Evolutionary conservation across 2,888 invertebrate genomes (phyloP).

Genomic region (Dyspetes luteomarginatus): DNA sequence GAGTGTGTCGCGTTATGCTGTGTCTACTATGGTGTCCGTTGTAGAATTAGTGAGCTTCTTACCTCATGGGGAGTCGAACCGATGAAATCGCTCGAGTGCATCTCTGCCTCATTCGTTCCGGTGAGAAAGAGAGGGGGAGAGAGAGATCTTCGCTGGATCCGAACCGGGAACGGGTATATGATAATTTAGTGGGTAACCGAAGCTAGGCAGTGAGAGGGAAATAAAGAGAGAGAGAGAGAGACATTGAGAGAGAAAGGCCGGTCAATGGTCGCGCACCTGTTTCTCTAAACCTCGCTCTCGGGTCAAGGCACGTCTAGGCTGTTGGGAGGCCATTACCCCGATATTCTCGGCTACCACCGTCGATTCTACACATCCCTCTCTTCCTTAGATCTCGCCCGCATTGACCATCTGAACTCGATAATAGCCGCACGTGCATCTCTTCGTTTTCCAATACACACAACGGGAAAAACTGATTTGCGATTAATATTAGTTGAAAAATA

Average conservation of each 20-base stretch:
- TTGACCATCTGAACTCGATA: slow-evolving; percentile 39
- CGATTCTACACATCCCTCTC: slow-evolving; percentile 20
- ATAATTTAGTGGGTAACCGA: slow-evolving; percentile 78
- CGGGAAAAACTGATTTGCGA: not conserved
- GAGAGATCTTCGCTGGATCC: slow-evolving; percentile 55
- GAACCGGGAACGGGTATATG: slow-evolving; percentile 71
- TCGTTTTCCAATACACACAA: not conserved
- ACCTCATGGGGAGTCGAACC: slow-evolving; percentile 64
- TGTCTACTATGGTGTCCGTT: slow-evolving; percentile 48
- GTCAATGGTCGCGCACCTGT: slow-evolving; percentile 69
- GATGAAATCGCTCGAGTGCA: slow-evolving; percentile 66
- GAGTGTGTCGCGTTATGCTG: slow-evolving; percentile 2
- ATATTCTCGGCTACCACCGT: slow-evolving; percentile 70
- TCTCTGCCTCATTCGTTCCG: slow-evolving; percentile 65
- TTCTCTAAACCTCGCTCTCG: slow-evolving; percentile 67
- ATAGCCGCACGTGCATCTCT: slow-evolving; percentile 60
- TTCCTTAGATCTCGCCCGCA: not conserved
- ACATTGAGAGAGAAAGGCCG: slow-evolving; percentile 50
- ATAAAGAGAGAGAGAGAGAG: slow-evolving; percentile 23
- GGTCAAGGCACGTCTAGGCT: slow-evolving; percentile 82
- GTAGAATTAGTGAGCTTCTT: slow-evolving; percentile 56
- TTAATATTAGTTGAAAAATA: no score
- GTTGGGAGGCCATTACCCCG: slow-evolving; percentile 81
- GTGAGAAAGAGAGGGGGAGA: slow-evolving; percentile 45
- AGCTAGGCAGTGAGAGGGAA: slow-evolving; percentile 69